Base-by-base conservation (phyloP, 1,140 invertebrate species). In the Drosophila littoralis region DNA sequence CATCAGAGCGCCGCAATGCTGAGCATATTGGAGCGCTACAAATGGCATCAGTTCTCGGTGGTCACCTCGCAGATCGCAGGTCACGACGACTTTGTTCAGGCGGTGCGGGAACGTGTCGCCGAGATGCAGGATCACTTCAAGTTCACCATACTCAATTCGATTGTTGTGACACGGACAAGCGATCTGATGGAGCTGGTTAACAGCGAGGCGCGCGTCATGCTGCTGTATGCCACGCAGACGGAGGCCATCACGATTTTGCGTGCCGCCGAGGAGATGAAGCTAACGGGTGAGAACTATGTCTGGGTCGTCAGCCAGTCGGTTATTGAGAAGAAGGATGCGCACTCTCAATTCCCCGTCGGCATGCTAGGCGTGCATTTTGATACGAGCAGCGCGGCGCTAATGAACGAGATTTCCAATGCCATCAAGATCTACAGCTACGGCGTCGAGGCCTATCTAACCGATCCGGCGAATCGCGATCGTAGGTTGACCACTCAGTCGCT, bases 271-370 rank as follows among this genome's bases (percentile, higher is more conserved):
- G 95, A 97, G 76, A 94, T 97, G 72, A 97, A 97, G 75, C 95
- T 99, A 48, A 98, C 97, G 1, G 97, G 97, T 2, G 96, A 98
- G 91, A 98, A 98, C 91, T 99, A 98, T 92, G 97, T 99, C 7
- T 99, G 98, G 98, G 97, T 99, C 51, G 97, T 98, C 0, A 98
- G 97, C n/a, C 97, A 98, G 92, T 97, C 97, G 81, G 97, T 98
- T 46, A 97, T 99, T 42, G 97, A 95, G 88, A 96, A 96, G 82
- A 88, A 92, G 57, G 94, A 96, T 78, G 95, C 96, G n/a, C 95
- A 96, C 0, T 94, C 95, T 71, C 95, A 97, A 79, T 98, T 98
- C 91, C 97, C 97, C 0, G 95, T 98, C 15, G 98, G 98, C 35
- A 98, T 98, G 96, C 93, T 99, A 9, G 98, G 98, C 65, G 97